Conservation (phyloP, 2,888 invertebrate species). For the Drosophila neutralis region DNA sequence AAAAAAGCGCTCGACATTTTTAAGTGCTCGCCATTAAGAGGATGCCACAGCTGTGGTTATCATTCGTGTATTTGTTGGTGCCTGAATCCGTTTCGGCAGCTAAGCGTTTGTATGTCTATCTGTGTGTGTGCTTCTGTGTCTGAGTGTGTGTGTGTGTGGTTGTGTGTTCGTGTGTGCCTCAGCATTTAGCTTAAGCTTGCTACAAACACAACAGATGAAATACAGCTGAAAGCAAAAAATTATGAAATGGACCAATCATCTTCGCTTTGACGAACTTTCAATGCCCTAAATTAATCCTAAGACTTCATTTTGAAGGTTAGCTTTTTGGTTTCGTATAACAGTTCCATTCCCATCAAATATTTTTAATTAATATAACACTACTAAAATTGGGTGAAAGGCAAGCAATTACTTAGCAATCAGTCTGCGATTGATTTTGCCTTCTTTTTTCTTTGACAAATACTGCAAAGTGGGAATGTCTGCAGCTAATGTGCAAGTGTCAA, state of each 20-base stretch:
- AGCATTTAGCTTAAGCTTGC: constrained; percentile 2
- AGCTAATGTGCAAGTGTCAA: neutral
- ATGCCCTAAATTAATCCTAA: neutral
- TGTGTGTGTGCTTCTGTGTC: neutral
- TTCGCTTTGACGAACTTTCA: neutral
- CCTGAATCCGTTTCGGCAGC: constrained; percentile 4
- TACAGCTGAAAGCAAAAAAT: neutral
- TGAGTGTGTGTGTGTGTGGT: neutral
- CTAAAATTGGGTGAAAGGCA: neutral
- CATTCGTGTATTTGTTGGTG: neutral
- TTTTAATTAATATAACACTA: neutral
- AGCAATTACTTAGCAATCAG: neutral
- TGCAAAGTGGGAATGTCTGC: neutral
- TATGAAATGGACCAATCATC: neutral
- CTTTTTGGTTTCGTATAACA: neutral
- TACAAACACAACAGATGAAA: neutral
- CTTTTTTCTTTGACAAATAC: neutral
- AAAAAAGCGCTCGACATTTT: neutral
- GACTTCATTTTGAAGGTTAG: too few species aligned
- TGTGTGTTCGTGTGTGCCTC: neutral
- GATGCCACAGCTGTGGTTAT: constrained; percentile 20
- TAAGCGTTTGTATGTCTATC: neutral
- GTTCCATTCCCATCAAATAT: neutral
- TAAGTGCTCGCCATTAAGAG: constrained; percentile 37
- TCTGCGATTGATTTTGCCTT: neutral